These are phyloP conservation scores for Sander vitreus DNA, from an alignment of 2,113 vertebrate species.

Conservation along the genomic window DNA sequence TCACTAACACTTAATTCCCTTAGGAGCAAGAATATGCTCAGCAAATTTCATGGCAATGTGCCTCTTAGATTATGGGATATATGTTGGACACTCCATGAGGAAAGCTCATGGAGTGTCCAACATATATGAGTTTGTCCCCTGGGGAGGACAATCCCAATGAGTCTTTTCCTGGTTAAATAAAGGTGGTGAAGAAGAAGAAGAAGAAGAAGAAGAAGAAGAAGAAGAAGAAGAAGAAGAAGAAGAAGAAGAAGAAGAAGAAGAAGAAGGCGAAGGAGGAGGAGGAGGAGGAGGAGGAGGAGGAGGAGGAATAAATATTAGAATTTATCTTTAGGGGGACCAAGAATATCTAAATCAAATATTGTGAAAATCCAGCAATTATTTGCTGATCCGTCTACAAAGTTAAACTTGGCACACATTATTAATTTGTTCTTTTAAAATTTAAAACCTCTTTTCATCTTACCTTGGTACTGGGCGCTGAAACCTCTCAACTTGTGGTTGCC, in stretches of 20 bases:
- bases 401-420: neutral
- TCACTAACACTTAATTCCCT: neutral
- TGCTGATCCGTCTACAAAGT: neutral
- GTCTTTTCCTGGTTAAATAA: too few species aligned
- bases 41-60: neutral
- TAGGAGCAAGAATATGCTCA: neutral
- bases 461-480: conserved; percentile 98
- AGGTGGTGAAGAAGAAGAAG: too few species aligned
- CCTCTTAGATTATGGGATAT: conserved; percentile 8
- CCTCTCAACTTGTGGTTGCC: conserved; percentile 97
- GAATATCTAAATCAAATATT: conserved; percentile 7
- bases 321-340: neutral
- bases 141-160: too few species aligned
- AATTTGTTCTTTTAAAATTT: neutral
- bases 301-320: neutral
- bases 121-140: neutral
- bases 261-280: too few species aligned
- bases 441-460: conserved; percentile 74
- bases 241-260: too few species aligned
- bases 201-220: too few species aligned
- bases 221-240: too few species aligned
- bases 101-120: neutral
- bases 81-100: neutral
- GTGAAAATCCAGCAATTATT: neutral
- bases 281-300: too few species aligned